A percentile compares a stretch with the other conserved stretches of the same genome.
These are phyloP conservation scores for Spinibarbus caldwelli DNA, from an alignment of 2,797 vertebrate species.

Conservation along the genomic window DNA sequence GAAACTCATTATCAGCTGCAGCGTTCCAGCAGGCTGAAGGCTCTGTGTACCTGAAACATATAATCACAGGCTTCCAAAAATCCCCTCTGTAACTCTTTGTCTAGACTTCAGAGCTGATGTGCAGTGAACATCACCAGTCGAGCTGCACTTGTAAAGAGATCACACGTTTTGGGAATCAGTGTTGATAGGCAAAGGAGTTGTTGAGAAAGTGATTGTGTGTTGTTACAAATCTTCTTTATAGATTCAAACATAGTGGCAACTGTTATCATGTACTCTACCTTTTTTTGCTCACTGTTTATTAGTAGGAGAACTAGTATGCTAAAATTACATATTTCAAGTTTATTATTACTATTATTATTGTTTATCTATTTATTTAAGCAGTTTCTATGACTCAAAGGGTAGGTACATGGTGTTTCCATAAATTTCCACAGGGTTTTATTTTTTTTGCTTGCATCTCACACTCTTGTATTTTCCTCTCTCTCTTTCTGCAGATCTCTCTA, in stretches of 20 bases:
- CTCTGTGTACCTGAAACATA: conserved; percentile 45
- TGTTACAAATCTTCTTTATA: neutral
- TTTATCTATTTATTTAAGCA: neutral
- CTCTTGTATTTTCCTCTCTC: conserved; percentile 30
- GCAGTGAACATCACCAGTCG: neutral
- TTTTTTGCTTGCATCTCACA: neutral
- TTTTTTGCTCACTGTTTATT: neutral
- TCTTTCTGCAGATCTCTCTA: conserved; percentile 68
- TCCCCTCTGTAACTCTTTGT: conserved; percentile 34
- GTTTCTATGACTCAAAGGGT: neutral
- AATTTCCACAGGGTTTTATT: neutral
- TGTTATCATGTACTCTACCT: neutral
- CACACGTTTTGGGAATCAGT: neutral
- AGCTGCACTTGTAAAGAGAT: conserved; percentile 25
- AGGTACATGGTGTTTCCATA: neutral
- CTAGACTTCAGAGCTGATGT: conserved; percentile 8
- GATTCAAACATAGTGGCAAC: neutral
- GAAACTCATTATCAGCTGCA: conserved; percentile 40
- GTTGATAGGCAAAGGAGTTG: neutral
- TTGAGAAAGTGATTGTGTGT: conserved; percentile 12
- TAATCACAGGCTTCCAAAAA: conserved; percentile 41
- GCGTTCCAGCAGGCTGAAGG: conserved; percentile 21
- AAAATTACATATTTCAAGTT: neutral
- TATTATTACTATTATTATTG: no score
- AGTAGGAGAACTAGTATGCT: neutral